Evolutionary conservation across 1,140 invertebrate species (phyloP).

Genomic region (Amyelois transitella): DNA sequence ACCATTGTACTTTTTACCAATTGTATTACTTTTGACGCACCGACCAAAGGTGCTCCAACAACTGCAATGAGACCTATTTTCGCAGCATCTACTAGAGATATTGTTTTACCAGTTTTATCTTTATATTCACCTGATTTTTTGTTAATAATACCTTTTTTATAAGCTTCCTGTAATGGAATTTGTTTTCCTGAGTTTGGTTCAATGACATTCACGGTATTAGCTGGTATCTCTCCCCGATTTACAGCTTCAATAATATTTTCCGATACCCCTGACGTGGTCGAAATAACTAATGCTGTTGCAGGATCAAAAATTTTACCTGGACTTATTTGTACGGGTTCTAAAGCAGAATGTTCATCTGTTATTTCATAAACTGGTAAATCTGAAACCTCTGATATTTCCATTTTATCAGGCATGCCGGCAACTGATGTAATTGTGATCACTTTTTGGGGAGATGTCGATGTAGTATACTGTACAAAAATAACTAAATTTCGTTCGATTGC

Average conservation of each 20-base stretch:
- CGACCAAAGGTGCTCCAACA: constrained; percentile 81
- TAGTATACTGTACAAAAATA: constrained; percentile 70
- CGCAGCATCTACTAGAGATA: constrained; percentile 83
- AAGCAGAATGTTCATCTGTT: constrained; percentile 72
- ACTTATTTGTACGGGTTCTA: constrained; percentile 81
- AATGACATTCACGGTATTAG: constrained; percentile 82
- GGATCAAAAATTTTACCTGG: constrained; percentile 85
- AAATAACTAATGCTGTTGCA: constrained; percentile 81
- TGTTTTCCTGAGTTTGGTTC: constrained; percentile 83
- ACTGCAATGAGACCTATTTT: constrained; percentile 83
- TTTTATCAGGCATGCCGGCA: constrained; percentile 78
- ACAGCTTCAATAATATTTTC: constrained; percentile 82
- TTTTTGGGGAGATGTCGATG: constrained; percentile 65
- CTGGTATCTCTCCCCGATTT: constrained; percentile 79
- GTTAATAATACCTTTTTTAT: constrained; percentile 84
- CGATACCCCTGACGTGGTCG: constrained; percentile 81
- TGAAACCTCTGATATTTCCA: constrained; percentile 77
- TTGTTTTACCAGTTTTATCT: constrained; percentile 78
- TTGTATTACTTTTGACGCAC: constrained; percentile 77
- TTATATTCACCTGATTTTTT: constrained; percentile 82
- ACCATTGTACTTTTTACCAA: constrained; percentile 77
- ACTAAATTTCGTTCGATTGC: constrained; percentile 83
- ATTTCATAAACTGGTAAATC: constrained; percentile 39
- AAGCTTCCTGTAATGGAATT: constrained; percentile 84
- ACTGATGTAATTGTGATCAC: constrained; percentile 78